These are phyloP conservation scores for Epinephelus moara DNA, from an alignment of 2,113 vertebrate species.

Conservation along the genomic window DNA sequence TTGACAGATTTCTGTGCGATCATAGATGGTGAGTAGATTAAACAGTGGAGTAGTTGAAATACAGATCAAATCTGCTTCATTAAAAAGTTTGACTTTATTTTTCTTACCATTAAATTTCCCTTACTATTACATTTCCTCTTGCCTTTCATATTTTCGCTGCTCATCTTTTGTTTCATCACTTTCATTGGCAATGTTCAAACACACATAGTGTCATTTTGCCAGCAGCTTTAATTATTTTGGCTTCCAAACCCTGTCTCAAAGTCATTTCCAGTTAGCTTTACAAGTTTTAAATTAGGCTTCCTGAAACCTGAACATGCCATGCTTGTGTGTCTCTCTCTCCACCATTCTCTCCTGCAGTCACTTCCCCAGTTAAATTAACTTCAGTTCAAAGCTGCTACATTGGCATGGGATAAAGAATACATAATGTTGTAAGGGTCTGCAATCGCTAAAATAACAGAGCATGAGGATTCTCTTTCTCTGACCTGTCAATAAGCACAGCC, in stretches of 20 bases:
- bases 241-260: not conserved
- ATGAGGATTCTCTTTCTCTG: not conserved
- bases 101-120: not conserved
- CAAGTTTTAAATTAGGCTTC: conserved; percentile 15
- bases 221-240: conserved; percentile 16
- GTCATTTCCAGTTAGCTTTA: conserved; percentile 3
- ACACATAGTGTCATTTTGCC: conserved; percentile 16
- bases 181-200: conserved; percentile 28
- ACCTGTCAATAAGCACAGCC: not conserved
- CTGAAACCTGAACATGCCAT: not conserved
- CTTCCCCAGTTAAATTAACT: conserved; percentile 12
- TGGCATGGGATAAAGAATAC: not conserved
- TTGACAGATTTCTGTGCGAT: not conserved
- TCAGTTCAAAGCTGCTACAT: conserved; percentile 19
- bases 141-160: not conserved
- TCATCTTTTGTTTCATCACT: conserved; percentile 35
- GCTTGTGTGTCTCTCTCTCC: not conserved
- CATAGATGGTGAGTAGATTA: not conserved
- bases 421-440: not conserved
- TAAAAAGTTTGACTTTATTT: conserved; percentile 18
- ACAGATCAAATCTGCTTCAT: not conserved
- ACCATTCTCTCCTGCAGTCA: not conserved
- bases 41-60: not conserved
- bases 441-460: conserved; percentile 5
- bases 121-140: not conserved